A percentile compares a stretch with the other conserved stretches of the same genome.
Evolutionary conservation across 2,888 invertebrate species (phyloP).

Genomic region (Zhengitettix transpicula): DNA sequence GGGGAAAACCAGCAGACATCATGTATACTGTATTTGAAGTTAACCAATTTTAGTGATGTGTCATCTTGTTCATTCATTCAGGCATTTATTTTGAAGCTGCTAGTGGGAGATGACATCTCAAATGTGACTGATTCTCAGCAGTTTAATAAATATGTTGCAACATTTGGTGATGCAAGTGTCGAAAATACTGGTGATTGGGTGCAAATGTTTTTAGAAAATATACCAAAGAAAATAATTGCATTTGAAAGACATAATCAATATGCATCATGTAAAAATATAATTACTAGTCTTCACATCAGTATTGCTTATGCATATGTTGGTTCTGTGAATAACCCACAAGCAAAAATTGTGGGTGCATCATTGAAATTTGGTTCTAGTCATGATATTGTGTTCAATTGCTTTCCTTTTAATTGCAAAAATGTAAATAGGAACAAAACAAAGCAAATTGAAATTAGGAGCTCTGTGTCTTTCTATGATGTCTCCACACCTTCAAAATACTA

Average conservation of each 20-base stretch:
- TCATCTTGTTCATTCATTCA: slow-evolving; percentile 21
- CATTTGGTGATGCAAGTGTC: slow-evolving; percentile 31
- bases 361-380: slow-evolving; percentile 10
- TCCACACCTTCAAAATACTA: slow-evolving; percentile 29
- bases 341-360: slow-evolving; percentile 24
- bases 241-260: slow-evolving; percentile 14
- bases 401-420: background rate
- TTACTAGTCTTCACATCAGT: slow-evolving; percentile 23
- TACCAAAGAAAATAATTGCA: slow-evolving; percentile 16
- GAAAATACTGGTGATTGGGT: slow-evolving; percentile 29
- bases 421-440: background rate
- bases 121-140: slow-evolving; percentile 20
- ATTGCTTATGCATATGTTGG: slow-evolving; percentile 33
- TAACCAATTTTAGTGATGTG: slow-evolving; percentile 19
- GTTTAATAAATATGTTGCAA: slow-evolving; percentile 24
- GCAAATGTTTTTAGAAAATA: slow-evolving; percentile 22
- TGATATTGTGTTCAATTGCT: slow-evolving; percentile 5
- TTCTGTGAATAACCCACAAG: slow-evolving; percentile 27
- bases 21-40: slow-evolving; percentile 18
- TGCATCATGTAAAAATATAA: slow-evolving; percentile 24
- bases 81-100: slow-evolving; percentile 19
- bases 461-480: slow-evolving; percentile 31
- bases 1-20: slow-evolving; percentile 21
- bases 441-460: slow-evolving; percentile 20
- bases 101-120: slow-evolving; percentile 18